Conservation (phyloP, 2,888 invertebrate genomes). For the Cenopis cana region DNA sequence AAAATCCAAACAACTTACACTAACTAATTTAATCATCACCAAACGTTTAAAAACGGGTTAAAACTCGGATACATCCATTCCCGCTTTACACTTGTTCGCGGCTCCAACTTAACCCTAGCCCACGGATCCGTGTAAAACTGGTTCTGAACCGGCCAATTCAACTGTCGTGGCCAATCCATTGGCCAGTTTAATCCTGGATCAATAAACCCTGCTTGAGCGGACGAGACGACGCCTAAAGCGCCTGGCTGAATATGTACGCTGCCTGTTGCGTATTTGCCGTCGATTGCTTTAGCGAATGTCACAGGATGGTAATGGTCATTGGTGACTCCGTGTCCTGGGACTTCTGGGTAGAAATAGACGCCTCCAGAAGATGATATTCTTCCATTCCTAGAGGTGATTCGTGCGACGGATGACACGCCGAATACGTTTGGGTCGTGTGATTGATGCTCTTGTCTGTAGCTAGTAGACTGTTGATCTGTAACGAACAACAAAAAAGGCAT, state of each 20-base stretch:
- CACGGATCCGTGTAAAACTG: slow-evolving; percentile 49
- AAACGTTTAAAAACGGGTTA: slow-evolving; percentile 60
- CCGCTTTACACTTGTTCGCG: slow-evolving; percentile 51
- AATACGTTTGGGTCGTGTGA: slow-evolving; percentile 46
- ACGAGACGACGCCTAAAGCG: slow-evolving; percentile 62
- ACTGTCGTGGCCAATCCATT: slow-evolving; percentile 16
- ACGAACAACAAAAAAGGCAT: slow-evolving; percentile 27
- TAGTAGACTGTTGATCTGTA: slow-evolving; percentile 47
- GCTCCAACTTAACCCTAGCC: slow-evolving; percentile 52
- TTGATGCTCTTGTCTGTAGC: slow-evolving; percentile 41
- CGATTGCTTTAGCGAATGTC: slow-evolving; percentile 58
- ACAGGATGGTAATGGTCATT: slow-evolving; percentile 51
- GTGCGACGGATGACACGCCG: slow-evolving; percentile 66
- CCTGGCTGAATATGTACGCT: slow-evolving; percentile 64
- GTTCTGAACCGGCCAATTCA: slow-evolving; percentile 24
- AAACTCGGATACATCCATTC: slow-evolving; percentile 62
- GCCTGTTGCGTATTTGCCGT: slow-evolving; percentile 59
- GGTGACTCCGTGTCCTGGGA: slow-evolving; percentile 49
- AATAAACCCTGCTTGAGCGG: slow-evolving; percentile 55
- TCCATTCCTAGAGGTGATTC: slow-evolving; percentile 65
- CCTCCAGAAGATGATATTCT: slow-evolving; percentile 64
- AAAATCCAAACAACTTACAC: background rate
- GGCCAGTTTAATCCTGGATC: slow-evolving; percentile 45
- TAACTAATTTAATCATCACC: slow-evolving; percentile 52
- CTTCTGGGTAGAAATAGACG: slow-evolving; percentile 60